Conservation (phyloP, 1,140 invertebrate genomes). For the Nasonia longicornis region DNA sequence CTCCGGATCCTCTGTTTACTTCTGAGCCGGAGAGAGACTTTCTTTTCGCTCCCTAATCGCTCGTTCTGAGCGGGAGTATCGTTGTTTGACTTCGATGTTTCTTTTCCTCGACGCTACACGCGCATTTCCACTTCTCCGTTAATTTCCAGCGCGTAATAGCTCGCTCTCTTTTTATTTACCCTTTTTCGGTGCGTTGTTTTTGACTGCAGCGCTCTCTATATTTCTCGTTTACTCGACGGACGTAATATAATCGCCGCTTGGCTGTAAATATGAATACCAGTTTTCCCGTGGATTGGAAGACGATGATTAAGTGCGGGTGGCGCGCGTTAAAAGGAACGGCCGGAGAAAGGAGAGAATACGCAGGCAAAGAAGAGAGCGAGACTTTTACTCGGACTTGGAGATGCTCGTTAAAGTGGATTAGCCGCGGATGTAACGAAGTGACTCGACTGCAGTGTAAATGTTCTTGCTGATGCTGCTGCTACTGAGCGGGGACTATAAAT, state of each 20-base stretch:
- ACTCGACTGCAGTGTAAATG: not conserved
- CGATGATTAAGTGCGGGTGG: not conserved
- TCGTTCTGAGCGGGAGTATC: not conserved
- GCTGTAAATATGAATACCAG: not conserved
- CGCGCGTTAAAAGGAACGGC: not conserved
- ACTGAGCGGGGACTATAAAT: not conserved
- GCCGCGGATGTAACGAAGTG: not conserved
- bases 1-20: not conserved
- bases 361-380: not conserved
- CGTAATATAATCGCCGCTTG: not conserved
- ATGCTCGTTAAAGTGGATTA: conserved; percentile 29
- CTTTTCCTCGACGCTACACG: not conserved
- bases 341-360: not conserved
- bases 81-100: not conserved
- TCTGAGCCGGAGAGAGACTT: not conserved
- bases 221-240: not conserved
- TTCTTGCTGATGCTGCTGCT: not conserved
- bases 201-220: not conserved
- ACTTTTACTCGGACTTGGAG: conserved; percentile 18
- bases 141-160: not conserved
- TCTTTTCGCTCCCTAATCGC: not conserved
- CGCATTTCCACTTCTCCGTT: not conserved
- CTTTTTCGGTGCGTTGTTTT: not conserved
- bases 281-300: not conserved
- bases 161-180: not conserved